A percentile compares a stretch with the other conserved stretches of the same genome.
phyloP scores from a whole-genome alignment of 2,113 vertebrate genomes.

The Notarius quadriscutis region DNA sequence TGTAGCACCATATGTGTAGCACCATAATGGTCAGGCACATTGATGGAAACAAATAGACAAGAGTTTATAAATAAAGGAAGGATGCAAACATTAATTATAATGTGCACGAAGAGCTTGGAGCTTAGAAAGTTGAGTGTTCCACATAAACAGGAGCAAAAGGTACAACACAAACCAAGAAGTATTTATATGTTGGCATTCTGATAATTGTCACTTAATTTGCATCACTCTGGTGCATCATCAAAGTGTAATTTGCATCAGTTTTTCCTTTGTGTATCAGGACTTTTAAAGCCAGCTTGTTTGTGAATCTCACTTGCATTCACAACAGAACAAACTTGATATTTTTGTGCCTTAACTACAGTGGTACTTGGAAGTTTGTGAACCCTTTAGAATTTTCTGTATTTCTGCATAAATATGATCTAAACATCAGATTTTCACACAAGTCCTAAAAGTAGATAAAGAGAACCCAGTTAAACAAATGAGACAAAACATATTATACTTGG shows the following conservation, averaged over 20 bases:
- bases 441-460: too few relatives aligned
- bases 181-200: not conserved
- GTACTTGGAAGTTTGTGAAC: too few relatives aligned
- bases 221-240: not conserved
- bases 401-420: too few relatives aligned
- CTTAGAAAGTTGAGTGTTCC: not conserved
- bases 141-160: not conserved
- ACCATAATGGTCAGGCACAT: not conserved
- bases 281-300: not conserved
- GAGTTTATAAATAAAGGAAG: not conserved
- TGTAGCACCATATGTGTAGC: too few relatives aligned
- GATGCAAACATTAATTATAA: not conserved
- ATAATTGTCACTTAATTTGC: not conserved
- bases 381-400: too few relatives aligned
- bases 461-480: too few relatives aligned
- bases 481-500: too few relatives aligned
- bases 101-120: not conserved
- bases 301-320: not conserved
- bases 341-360: not conserved
- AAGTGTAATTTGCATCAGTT: not conserved
- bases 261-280: not conserved
- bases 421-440: too few relatives aligned
- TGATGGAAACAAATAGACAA: not conserved
- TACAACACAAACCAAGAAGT: not conserved
- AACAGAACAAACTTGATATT: not conserved